A percentile compares a stretch with the other conserved stretches of the same genome.
These are phyloP conservation scores for Teleiodes luculella DNA, from an alignment of 2,888 invertebrate genomes.

Conservation along the genomic window DNA sequence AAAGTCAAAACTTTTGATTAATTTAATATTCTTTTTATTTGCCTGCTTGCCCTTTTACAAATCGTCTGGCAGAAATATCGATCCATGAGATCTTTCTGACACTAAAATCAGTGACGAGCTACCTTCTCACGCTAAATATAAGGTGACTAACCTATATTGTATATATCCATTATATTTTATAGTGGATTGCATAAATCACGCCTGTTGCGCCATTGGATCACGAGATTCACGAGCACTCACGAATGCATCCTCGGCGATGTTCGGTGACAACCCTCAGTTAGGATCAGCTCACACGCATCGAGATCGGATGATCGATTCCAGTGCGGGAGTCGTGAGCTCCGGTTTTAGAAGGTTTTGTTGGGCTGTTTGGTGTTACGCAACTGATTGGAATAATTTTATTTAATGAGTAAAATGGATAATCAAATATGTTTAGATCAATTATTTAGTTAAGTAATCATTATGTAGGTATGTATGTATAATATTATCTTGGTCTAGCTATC, in stretches of 20 bases:
- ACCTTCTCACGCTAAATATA: constrained; percentile 1
- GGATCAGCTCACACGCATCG: constrained; percentile 32
- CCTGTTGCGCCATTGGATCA: constrained; percentile 52
- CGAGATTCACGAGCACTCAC: constrained; percentile 53
- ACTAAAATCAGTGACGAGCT: not conserved
- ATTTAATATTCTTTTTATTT: too few species aligned
- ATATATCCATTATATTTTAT: constrained; percentile 34
- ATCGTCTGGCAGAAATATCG: too few species aligned
- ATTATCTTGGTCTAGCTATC: too few species aligned
- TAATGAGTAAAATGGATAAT: not conserved
- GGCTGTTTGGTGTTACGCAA: not conserved
- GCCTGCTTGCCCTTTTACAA: too few species aligned
- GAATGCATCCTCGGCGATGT: constrained; percentile 24
- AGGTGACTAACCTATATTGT: constrained; percentile 42
- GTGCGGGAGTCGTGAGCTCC: constrained; percentile 14
- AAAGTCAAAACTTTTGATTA: too few species aligned
- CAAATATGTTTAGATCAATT: too few species aligned
- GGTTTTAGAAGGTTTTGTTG: constrained; percentile 7
- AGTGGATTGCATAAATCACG: constrained; percentile 61
- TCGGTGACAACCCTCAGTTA: constrained; percentile 54
- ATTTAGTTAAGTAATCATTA: too few species aligned
- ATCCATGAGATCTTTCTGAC: not conserved
- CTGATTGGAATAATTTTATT: not conserved
- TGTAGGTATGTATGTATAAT: too few species aligned
- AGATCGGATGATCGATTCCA: constrained; percentile 22